Evolutionary conservation across 2,113 vertebrate species (phyloP).

Genomic region (Octodon degus): DNA sequence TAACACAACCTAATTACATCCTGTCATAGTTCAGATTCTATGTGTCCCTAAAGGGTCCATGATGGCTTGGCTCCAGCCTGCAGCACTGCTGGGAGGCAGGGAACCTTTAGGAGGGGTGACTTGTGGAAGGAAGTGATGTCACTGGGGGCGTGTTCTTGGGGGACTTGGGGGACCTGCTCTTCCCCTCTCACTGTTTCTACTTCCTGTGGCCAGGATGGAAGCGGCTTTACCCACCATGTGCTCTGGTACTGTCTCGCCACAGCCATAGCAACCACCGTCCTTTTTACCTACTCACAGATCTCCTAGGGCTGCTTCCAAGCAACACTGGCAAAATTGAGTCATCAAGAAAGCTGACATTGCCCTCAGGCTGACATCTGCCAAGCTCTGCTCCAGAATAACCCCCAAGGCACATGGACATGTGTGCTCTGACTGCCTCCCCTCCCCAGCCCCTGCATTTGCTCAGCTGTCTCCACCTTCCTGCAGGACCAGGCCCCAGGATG

Average conservation of each 20-base stretch:
- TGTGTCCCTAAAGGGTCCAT: no score
- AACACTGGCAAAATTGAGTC: neutral
- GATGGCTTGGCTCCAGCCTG: neutral
- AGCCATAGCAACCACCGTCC: neutral
- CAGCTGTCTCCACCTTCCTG: neutral
- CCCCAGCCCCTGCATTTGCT: neutral
- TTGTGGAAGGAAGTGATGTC: neutral
- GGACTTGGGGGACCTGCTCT: no score
- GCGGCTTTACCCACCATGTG: neutral
- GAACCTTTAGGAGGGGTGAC: neutral
- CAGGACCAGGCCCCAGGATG: accelerated
- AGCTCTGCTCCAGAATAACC: neutral
- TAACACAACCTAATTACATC: neutral
- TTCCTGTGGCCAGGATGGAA: neutral
- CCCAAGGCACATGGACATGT: accelerated
- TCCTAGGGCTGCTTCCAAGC: neutral
- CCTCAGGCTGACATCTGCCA: neutral
- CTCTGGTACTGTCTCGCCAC: neutral
- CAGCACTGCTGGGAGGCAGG: neutral
- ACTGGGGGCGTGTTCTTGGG: neutral
- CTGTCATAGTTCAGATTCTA: no score
- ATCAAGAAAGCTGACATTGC: accelerated
- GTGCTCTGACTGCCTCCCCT: neutral
- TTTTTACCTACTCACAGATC: accelerated
- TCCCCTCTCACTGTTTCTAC: neutral